Percentiles rank a stretch among this genome's conserved stretches.
phyloP scores from a whole-genome alignment of 1,140 invertebrate species.

The Drosophila athabasca region DNA sequence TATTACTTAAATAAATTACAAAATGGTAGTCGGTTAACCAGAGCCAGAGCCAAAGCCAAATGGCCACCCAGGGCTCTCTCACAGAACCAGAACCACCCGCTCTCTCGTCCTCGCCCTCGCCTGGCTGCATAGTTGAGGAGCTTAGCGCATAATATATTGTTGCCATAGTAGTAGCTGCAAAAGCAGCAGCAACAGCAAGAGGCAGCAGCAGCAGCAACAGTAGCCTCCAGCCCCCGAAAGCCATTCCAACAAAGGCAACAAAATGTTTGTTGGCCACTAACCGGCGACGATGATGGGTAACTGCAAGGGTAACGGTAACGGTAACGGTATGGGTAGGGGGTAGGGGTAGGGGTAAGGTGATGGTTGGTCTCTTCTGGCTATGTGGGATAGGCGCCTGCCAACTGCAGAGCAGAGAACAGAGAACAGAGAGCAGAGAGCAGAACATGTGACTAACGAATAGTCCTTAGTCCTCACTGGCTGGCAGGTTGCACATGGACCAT shows the following conservation, averaged over 20 bases:
- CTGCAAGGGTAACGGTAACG: not conserved
- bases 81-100: not conserved
- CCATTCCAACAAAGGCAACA: constrained; percentile 36
- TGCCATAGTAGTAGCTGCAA: constrained; percentile 16
- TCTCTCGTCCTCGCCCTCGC: not conserved
- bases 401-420: too few relatives aligned
- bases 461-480: too few relatives aligned
- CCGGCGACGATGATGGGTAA: not conserved
- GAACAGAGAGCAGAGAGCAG: too few relatives aligned
- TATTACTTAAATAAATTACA: constrained; percentile 82
- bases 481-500: too few relatives aligned
- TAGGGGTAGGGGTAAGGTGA: too few relatives aligned
- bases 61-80: not conserved
- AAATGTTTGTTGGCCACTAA: constrained; percentile 36
- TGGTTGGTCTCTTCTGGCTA: too few relatives aligned
- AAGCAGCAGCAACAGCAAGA: constrained; percentile 20
- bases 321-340: not conserved
- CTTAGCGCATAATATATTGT: constrained; percentile 77
- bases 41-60: constrained; percentile 55
- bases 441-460: too few relatives aligned
- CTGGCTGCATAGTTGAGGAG: constrained; percentile 57
- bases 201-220: not conserved
- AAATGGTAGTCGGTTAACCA: constrained; percentile 80
- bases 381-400: too few relatives aligned
- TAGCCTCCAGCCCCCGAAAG: not conserved